Evolutionary conservation across 2,888 invertebrate species (phyloP).

Genomic region (Coecobrya sp.): DNA sequence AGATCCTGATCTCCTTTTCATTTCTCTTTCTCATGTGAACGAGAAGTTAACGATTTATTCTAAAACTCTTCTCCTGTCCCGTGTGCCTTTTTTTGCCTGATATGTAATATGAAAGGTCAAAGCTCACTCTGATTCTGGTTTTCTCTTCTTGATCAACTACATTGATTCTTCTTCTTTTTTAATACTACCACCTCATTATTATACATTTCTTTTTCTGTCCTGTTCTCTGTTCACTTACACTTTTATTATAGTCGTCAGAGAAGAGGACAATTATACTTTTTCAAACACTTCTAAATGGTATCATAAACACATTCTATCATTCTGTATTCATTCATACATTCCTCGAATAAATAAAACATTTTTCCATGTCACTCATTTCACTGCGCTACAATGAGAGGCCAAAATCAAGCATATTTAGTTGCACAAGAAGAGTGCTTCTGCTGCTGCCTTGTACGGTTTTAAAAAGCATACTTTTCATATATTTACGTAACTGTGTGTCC

Average conservation of each 20-base stretch:
- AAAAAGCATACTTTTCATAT: neutral
- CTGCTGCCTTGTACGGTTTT: neutral
- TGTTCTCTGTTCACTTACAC: conserved; percentile 55
- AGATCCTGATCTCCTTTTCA: conserved; percentile 6
- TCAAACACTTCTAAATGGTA: neutral
- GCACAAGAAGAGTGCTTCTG: too few species aligned
- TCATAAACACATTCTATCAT: neutral
- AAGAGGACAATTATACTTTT: neutral
- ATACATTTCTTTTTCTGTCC: neutral
- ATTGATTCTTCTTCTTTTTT: neutral
- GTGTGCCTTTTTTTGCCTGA: neutral
- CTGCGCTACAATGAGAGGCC: neutral
- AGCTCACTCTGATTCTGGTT: conserved; percentile 61
- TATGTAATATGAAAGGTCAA: conserved; percentile 60
- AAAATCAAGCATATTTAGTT: too few species aligned
- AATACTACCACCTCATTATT: neutral
- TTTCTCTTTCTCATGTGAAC: neutral
- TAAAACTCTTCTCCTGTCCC: conserved; percentile 2
- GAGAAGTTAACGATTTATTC: neutral
- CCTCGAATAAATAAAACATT: neutral
- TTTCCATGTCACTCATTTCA: conserved; percentile 9
- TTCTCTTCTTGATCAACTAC: conserved; percentile 1
- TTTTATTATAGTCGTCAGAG: conserved; percentile 35
- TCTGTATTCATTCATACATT: conserved; percentile 18
- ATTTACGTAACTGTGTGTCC: neutral